Evolutionary conservation across 2,797 vertebrate genomes (phyloP), one percentile per base, ranked within the genome.

Genomic region (Aeoliscus strigatus): DNA sequence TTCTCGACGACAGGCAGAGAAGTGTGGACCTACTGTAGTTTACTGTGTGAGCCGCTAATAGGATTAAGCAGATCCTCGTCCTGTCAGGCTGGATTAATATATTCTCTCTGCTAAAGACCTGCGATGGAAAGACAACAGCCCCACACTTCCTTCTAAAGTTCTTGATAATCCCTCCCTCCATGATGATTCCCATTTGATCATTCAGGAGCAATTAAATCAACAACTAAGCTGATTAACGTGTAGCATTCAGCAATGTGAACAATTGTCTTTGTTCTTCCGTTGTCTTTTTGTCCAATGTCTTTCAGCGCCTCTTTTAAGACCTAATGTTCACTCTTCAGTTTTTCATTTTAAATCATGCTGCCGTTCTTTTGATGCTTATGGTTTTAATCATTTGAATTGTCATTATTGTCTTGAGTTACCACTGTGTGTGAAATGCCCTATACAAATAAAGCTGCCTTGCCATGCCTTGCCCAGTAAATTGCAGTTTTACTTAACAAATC

Each of bases 51-150:
- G 64, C 79, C 59, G 70, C 60, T 88, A 88, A 89, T 83, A 76
- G 83, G 88, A 90, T 89, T 89, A 83, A 67, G 69, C 57, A 73
- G 82, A 82, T 85, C 77, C 75, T 74, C 60, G 47, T 75, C 71
- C 81, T 85, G 85, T 88, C 80, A 83, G 77, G 49, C 49, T 51
- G 77, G 82, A 85, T 88, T 87, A 81, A 85, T 84, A 86, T 80
- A 84, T 80, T 75, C 69, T 65, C 69, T 59, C 36, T 41, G 53
- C 74, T 77, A 74, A 83, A 85, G 70, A 79, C 74, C 66, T 67
- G 66, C 26, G 42, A 74, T 51, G 23, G 41, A 18, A 60, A 73
- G 69, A 70, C 71, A 38, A 65, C 49, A 27, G 48, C 58, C 45
- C 51, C 42, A 30, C 66, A 37, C 68, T 62, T 70, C 45, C 41